These are phyloP conservation scores for human (Homo sapiens) DNA, from an alignment of 2,113 vertebrate genomes.

Conservation along the genomic window GRCh38 chr15:32915001-32915500, in stretches of 20 bases:
- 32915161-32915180: background rate
- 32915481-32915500: background rate
- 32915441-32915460: constrained; percentile 49
- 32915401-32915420: background rate
- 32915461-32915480: constrained; percentile 29
- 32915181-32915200: background rate
- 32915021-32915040: background rate
- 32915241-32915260: background rate
- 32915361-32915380: constrained; percentile 5
- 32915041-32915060: background rate
- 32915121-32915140: background rate
- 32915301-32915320: background rate
- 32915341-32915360: constrained; percentile 5
- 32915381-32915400: constrained; percentile 27
- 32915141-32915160: background rate
- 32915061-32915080: background rate
- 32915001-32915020: background rate
- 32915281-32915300: background rate
- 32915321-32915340: background rate
- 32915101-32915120: constrained; percentile 3
- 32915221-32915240: background rate
- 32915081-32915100: constrained; percentile 9
- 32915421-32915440: constrained; percentile 34
- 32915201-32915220: background rate
- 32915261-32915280: background rate